A percentile compares a stretch with the other conserved stretches of the same genome.
phyloP scores from a whole-genome alignment of 2,113 vertebrate species.

The Petrocephalus zakoni region DNA sequence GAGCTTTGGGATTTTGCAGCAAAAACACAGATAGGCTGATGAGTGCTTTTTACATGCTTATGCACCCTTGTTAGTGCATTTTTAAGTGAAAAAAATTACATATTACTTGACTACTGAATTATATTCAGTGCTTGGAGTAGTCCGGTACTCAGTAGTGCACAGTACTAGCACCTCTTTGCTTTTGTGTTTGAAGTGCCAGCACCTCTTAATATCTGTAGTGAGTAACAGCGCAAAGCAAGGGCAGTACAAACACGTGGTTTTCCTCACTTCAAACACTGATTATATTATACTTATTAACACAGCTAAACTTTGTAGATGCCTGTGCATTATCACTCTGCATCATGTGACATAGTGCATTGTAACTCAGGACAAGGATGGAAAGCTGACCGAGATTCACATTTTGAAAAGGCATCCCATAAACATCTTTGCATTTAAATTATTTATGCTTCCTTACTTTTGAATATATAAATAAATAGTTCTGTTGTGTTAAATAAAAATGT shows the following conservation, averaged over 20 bases:
- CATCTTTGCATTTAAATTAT: neutral
- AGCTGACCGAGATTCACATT: neutral
- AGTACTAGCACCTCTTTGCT: neutral
- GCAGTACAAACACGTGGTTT: neutral
- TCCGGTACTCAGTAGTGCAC: neutral
- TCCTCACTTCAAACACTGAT: neutral
- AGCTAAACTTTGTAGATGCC: neutral
- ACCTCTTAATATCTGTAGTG: neutral
- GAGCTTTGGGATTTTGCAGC: too few species aligned
- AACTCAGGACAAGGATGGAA: neutral
- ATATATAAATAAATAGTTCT: neutral
- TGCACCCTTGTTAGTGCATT: too few species aligned
- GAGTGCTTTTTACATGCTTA: too few species aligned
- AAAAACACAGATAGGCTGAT: too few species aligned
- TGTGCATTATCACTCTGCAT: neutral
- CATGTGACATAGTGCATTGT: neutral
- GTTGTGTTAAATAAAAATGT: neutral
- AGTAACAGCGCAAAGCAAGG: neutral
- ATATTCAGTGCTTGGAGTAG: neutral
- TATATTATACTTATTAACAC: neutral
- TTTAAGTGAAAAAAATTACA: neutral
- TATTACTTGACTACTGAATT: neutral
- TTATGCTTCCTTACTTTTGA: neutral
- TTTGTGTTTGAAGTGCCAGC: neutral
- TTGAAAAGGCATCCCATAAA: neutral